Evolutionary conservation across 2,797 vertebrate genomes (phyloP), one percentile per base, ranked within the genome.

Genomic region (Cichlasoma orientale): DNA sequence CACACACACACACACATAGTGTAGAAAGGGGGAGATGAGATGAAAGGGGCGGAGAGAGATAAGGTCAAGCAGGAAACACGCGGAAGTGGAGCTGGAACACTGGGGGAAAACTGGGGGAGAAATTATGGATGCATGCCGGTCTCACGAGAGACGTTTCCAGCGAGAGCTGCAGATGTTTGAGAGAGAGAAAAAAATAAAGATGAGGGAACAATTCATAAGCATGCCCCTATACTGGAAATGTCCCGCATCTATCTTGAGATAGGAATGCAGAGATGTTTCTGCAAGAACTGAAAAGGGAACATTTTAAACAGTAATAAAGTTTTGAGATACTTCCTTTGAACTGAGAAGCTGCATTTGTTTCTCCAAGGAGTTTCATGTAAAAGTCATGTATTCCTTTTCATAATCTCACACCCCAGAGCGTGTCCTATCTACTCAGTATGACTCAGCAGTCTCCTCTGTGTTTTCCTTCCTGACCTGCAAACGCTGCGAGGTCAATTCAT

Each of bases 401-500:
- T 41, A 63, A 80, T 71, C 57, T 38, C 68, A 52, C 56, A 18
- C 74, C 72, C 77, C 27, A 27, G 70, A 86, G 66, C 68, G 14
- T 57, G 18, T 84, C 75, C 61, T 85, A 90, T 92, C 85, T 89
- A 70, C 76, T 55, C 78, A 66, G 85, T 41, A 52, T 74, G 81
- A 89, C 74, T 89, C 85, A 82, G 87, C 77, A 86, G 66, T 79
- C 83, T 78, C 77, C 72, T 73, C 73, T 41, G 86, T 88, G 82
- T 73, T 82, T 89, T 86, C 89, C 90, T 92, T 94, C 92, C 93
- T 91, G 92, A 82, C 84, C 84, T 87, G 79, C 78, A 90, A 85
- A 80, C 86, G 86, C 87, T 75, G 80, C 74, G 87, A 74, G 74
- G 76, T 19, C 53, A 71, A 75, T 75, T 86, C 69, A 38, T 54